Base-by-base conservation (phyloP, 2,888 invertebrate genomes). In the Eupithecia exiguata region DNA sequence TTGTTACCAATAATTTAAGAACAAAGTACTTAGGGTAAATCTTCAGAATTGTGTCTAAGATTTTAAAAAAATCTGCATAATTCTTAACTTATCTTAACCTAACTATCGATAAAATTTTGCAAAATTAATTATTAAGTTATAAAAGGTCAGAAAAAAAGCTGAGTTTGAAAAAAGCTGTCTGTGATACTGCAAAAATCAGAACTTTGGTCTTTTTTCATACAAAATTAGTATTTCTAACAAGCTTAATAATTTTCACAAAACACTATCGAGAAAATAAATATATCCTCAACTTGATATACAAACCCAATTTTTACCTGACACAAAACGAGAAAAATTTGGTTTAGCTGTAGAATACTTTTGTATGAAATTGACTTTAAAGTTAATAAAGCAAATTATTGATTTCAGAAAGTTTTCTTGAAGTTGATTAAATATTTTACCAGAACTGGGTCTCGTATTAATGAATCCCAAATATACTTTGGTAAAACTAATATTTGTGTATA, bases 1-100 rank as follows among this genome's bases (percentile, higher is more conserved):
- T 58, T 25, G 58, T 58, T 21, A 58, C 53, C 53, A 58, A 21
- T 58, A 58, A 58, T 25, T 58, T 58, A 25, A 58, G 58, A 25
- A 58, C 21, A 58, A 53, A 21, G 12, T 43, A 43, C 46, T 49
- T 49, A n/a, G 10, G 12, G 12, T 21, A 49, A 49, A 49, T n/a
- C 9, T 49, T 49, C 49, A 49, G 49, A 49, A 49, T 6, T 49
- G 18, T 46, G 46, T 46, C 46, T n/a, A n/a, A 46, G 46, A 46
- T 12, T 14, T 14, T 16, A 14, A 43, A 43, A 43, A 43, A 43
- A 16, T 43, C 14, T 43, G 9, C 40, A 40, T 12, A 40, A 40
- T 9, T 40, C 40, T 12, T 16, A 43, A n/a, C n/a, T n/a, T n/a
- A n/a, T n/a, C n/a, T n/a, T n/a, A n/a, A n/a, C n/a, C n/a, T n/a